Evolutionary conservation across 2,888 invertebrate genomes (phyloP).

Genomic region (Nemoura dubitans): DNA sequence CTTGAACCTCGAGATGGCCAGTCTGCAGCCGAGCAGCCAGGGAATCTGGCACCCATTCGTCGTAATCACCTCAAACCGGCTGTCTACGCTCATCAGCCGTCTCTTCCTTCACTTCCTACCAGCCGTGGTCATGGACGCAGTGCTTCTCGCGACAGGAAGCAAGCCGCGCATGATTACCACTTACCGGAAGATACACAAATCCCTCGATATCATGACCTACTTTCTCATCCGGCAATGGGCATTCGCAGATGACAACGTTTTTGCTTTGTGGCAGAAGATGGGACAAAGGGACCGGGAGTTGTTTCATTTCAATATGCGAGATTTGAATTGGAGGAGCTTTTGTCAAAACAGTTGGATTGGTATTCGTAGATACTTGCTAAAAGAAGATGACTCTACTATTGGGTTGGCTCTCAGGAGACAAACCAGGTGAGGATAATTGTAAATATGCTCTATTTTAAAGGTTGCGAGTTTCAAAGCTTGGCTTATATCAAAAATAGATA

Average conservation of each 20-base stretch:
- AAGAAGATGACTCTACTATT: conserved; percentile 59
- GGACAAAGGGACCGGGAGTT: conserved; percentile 55
- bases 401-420: conserved; percentile 55
- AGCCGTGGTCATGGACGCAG: not conserved
- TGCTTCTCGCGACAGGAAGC: not conserved
- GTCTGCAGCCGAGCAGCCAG: conserved; percentile 39
- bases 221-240: conserved; percentile 64
- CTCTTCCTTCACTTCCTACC: not conserved
- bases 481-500: no score
- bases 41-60: conserved; percentile 56
- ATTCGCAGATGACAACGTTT: conserved; percentile 57
- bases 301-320: conserved; percentile 61
- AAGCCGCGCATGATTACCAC: conserved; percentile 60
- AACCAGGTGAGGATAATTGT: not conserved
- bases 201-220: conserved; percentile 61
- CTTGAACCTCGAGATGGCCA: conserved; percentile 53
- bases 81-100: not conserved
- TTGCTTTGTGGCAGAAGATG: conserved; percentile 55
- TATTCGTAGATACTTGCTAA: conserved; percentile 61
- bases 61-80: conserved; percentile 56
- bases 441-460: no score
- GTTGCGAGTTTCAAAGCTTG: no score
- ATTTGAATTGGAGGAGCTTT: conserved; percentile 62
- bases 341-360: conserved; percentile 63
- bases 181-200: conserved; percentile 61